A percentile compares a stretch with the other conserved stretches of the same genome.
Evolutionary conservation across 2,797 vertebrate genomes (phyloP).

Genomic region (Melanotaenia parkinsoni): DNA sequence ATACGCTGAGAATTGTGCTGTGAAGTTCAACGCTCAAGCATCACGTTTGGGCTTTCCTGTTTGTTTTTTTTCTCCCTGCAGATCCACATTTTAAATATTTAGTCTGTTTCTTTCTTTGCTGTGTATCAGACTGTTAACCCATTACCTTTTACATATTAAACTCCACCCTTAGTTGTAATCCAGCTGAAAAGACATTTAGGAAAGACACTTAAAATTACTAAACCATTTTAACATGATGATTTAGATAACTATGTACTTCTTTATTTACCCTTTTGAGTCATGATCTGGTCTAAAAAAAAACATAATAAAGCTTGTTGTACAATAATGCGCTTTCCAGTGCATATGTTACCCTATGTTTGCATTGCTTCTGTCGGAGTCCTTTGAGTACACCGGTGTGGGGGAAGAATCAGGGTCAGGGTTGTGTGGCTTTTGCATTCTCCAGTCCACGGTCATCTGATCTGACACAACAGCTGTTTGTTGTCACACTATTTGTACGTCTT

Average conservation of each 20-base stretch:
- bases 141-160: conserved; percentile 35
- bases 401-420: conserved; percentile 61
- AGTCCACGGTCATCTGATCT: conserved; percentile 53
- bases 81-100: conserved; percentile 45
- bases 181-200: conserved; percentile 31
- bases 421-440: conserved; percentile 54
- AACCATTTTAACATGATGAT: conserved; percentile 30
- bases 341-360: conserved; percentile 54
- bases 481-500: conserved; percentile 28
- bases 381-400: conserved; percentile 41
- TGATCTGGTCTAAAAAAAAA: conserved; percentile 32
- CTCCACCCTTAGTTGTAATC: conserved; percentile 20
- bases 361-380: conserved; percentile 45
- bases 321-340: conserved; percentile 50
- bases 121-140: conserved; percentile 36
- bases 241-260: conserved; percentile 27
- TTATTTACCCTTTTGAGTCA: conserved; percentile 28
- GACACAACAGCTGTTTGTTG: conserved; percentile 72
- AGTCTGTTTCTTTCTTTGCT: conserved; percentile 17
- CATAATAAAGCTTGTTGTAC: background rate
- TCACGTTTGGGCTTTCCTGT: conserved; percentile 41
- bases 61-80: conserved; percentile 32
- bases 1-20: conserved; percentile 55
- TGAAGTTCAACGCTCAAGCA: conserved; percentile 43
- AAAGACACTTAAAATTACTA: conserved; percentile 40